Evolutionary conservation across 2,113 vertebrate species (phyloP), one percentile per base, ranked within the genome.

Genomic region (Lagenorhynchus albirostris): DNA sequence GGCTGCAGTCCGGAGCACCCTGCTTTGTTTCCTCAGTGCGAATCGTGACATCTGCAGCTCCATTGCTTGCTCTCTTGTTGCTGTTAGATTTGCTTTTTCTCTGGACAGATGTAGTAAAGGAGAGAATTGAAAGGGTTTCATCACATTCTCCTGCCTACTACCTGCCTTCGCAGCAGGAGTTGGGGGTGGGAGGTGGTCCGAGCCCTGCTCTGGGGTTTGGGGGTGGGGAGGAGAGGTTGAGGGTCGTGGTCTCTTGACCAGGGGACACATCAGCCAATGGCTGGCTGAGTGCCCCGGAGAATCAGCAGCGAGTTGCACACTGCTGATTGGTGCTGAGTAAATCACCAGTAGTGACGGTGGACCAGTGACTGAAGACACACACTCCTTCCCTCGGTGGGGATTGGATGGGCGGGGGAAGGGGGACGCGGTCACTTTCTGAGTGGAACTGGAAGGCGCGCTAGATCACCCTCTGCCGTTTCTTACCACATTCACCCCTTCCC

Each of bases 291-390:
- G 17, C 73, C 4, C 23, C 44, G 1, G 80, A 67, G 44, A 68
- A 73, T 90, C 15, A 5, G 77, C 47, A 0, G 53, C 20, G 2
- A 11, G 62, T 33, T 44, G 63, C 36, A 17, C 26, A 20, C 77
- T 47, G 86, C 91, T 74, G 91, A 94, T 98, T 98, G 94, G 96
- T 55, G 92, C 89, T 50, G 82, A 89, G 62, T 74, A 25, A 95
- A 11, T 98, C 97, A 97, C 91, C 96, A 77, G 97, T 25, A 55
- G 82, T 96, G 96, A 95, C 55, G 68, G 60, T 10, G 79, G 31
- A 5, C 80, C n/a, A 60, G 53, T 65, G n/a, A 31, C 58, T 29
- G 81, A 44, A 74, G 67, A 81, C 84, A 70, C 33, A 20, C 26
- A 21, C 20, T 4, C 65, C 4, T 76, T 70, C 11, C 62, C 15